A percentile compares a stretch with the other conserved stretches of the same genome.
Conservation (phyloP, 2,888 invertebrate species). For the Mythimna impura region DNA sequence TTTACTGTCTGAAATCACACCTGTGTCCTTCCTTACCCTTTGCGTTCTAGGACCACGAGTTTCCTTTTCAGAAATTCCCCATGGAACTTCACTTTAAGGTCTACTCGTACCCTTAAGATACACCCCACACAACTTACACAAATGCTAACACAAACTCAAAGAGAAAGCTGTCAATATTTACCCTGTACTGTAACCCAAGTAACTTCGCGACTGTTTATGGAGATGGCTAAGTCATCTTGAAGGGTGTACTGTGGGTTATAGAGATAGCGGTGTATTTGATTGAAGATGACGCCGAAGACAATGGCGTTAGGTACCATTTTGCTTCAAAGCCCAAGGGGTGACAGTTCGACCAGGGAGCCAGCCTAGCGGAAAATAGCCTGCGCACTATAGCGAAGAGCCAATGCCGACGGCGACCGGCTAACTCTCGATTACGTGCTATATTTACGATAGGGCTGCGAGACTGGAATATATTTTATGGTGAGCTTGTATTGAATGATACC, state of each 20-base stretch:
- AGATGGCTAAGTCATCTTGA: constrained; percentile 32
- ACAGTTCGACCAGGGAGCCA: constrained; percentile 66
- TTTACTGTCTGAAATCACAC: too few species aligned
- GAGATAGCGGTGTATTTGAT: constrained; percentile 64
- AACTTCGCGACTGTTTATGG: constrained; percentile 36
- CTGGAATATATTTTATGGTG: constrained; percentile 40
- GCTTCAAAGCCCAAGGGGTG: constrained; percentile 69
- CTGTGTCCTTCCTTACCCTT: too few species aligned
- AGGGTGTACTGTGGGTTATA: constrained; percentile 37
- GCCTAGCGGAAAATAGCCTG: constrained; percentile 78
- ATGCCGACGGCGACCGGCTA: constrained; percentile 40
- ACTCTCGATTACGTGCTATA: constrained; percentile 58
- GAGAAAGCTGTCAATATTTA: constrained; percentile 19
- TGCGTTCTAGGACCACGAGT: too few species aligned
- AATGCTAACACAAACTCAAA: constrained; percentile 29
- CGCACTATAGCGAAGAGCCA: constrained; percentile 59
- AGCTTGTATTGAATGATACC: background rate
- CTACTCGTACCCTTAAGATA: constrained; percentile 3
- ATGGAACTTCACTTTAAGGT: background rate
- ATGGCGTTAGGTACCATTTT: constrained; percentile 72
- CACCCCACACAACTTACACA: constrained; percentile 9
- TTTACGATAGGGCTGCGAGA: constrained; percentile 50
- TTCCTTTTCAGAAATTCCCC: too few species aligned
- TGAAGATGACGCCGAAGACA: constrained; percentile 65
- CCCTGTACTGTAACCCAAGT: constrained; percentile 8